These are phyloP conservation scores for Latrodectus hesperus DNA, from an alignment of 2,888 invertebrate species.

Conservation along the genomic window DNA sequence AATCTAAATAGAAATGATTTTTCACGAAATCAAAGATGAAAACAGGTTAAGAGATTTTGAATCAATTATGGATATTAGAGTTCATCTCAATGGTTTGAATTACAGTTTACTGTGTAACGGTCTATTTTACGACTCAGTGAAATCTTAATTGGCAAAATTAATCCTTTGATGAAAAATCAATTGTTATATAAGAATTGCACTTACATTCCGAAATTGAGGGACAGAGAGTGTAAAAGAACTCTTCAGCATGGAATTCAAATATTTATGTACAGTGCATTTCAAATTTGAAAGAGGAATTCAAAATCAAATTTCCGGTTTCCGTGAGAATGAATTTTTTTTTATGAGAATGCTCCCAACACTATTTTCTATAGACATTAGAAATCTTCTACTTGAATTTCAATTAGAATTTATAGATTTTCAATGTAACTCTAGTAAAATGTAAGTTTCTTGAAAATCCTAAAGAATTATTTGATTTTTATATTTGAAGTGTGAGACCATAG, in stretches of 20 bases:
- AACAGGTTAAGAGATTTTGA: slow-evolving; percentile 4
- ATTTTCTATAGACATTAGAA: background rate
- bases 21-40: slow-evolving; percentile 4
- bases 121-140: slow-evolving; percentile 2
- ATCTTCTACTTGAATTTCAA: background rate
- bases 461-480: background rate
- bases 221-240: background rate
- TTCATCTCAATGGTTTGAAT: slow-evolving; percentile 10
- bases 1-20: background rate
- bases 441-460: slow-evolving; percentile 15
- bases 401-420: slow-evolving; percentile 7
- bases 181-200: slow-evolving; percentile 1
- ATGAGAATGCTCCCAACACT: background rate
- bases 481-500: background rate
- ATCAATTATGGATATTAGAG: background rate
- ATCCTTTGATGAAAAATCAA: background rate
- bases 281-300: slow-evolving; percentile 15
- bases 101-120: background rate
- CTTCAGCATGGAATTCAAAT: background rate
- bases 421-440: background rate
- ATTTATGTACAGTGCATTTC: background rate
- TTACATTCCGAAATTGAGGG: background rate
- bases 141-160: slow-evolving; percentile 5
- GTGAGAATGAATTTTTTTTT: background rate
- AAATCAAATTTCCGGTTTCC: background rate